Evolutionary conservation across 2,888 invertebrate genomes (phyloP), one percentile per base, ranked within the genome.

Genomic region (Lasioglossum lativentre): DNA sequence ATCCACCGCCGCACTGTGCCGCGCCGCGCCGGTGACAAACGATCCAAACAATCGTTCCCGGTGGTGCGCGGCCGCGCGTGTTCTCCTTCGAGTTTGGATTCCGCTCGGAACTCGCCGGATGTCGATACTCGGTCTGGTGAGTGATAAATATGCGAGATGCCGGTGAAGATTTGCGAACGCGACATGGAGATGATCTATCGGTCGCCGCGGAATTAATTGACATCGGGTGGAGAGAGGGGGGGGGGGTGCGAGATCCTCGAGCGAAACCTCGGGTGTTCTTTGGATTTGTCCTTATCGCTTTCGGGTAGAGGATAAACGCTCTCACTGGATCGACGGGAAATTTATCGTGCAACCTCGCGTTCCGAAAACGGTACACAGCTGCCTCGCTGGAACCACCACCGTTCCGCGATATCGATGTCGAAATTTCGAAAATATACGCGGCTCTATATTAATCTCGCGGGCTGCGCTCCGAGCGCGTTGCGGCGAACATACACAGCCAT

Each of bases 371-470:
- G 30, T 63, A 30, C 63, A 63, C 66, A 34, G 16, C 19, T 8
- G 10, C 52, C 63, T 16, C 14, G 30, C 59, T 59, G 75, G 42
- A 82, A 82, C 72, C 82, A 82, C 72, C 82, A 75, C 72, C 75
- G 82, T 83, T 82, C 72, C 75, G 82, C 83, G 52, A 75, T 82
- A 83, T 63, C 47, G 47, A 59, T 71, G 63, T 71, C 68, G 52
- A 82, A 83, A 75, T 82, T 83, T 83, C 75, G n/a, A 75, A 83
- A 83, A 82, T 71, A 82, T 63, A 72, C 74, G 71, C 42, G 5
- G 75, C 40, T 66, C 75, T 76, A 82, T 83, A 83, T 82, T 82
- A 83, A 83, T 82, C 82, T 63, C 40, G 40, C 42, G 45, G n/a
- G 10, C n/a, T 52, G 23, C 78, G 45, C n/a, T 8, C 10, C 23